Base-by-base conservation (phyloP, 1,140 invertebrate species). In the Drosophila busckii region DNA sequence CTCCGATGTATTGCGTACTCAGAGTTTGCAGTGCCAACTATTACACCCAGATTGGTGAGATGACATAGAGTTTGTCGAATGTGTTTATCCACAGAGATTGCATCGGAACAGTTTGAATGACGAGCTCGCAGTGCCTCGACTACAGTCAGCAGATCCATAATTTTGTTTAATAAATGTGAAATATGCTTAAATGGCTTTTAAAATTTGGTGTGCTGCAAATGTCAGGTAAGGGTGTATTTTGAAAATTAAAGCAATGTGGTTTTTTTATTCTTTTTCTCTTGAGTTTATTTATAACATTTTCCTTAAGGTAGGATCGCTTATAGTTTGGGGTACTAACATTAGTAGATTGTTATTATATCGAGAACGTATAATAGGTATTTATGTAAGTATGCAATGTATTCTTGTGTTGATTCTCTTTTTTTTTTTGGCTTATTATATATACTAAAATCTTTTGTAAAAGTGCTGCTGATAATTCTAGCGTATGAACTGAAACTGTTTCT, bases 361-460 rank as follows among this genome's bases (percentile, higher is more conserved):
- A 68, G 46, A 41, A 55, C 58, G 49, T 69, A 73, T 67, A 44
- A 52, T 71, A 65, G n/a, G n/a, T 54, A 34, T 52, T 10, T 23
- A 23, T 23, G 8, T 17, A 42, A 42, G 10, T 54, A 16, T 40
- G n/a, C n/a, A 38, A 38, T 45, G 23, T 32, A 22, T 50, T 40
- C 5, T 58, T 15, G 44, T 34, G 22, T 54, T 48, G 49, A 44
- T 54, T 56, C 41, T 52, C 22, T 32, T 48, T 12, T 37, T 40
- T 52, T 49, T 78, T 80, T 82, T 73, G 64, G 67, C 60, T 71
- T 68, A 80, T 38, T 44, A 63, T 69, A 69, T 69, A 69, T 54
- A 69, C 68, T 80, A 80, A 78, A 80, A 80, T 73, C 73, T 80
- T 68, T 60, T 35, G 23, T 68, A 67, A 19, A 38, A 60, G 34